Base-by-base conservation (phyloP, 2,797 vertebrate species). In the Cyprinodon diabolis region DNA sequence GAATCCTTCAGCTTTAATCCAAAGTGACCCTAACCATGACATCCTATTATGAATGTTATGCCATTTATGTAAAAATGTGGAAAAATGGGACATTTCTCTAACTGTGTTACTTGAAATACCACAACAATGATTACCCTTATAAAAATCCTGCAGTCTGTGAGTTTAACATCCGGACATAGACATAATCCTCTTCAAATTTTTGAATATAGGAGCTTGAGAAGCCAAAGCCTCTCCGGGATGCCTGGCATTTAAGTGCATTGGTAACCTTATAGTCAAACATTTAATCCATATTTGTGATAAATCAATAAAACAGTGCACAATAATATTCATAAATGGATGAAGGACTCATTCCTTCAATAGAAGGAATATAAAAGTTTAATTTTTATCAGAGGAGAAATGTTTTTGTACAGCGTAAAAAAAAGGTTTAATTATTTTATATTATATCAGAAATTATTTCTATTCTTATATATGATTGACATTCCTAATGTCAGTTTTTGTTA, bases 11-110 rank as follows among this genome's bases (percentile, higher is more conserved):
- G 48, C 57, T 68, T 45, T 89, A 89, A 90, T 92, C 88, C 91
- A 92, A 91, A 90, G 89, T 92, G 89, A 91, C 89, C 91, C 83
- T 4, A 74, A 72, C 89, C 88, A 88, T 93, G 89, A 91, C 91
- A 93, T 93, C 89, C 89, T 82, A 79, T 94, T 91, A 92, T 69
- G 84, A 74, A 90, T 83, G 74, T 89, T 90, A 84, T 87, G 82
- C 83, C 87, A 81, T 90, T 89, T 84, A 90, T 90, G 81, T 72
- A 82, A 87, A 91, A 90, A 88, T 62, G 62, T 78, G 62, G 76
- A 84, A 79, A 89, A 91, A 91, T 89, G 66, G 87, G 84, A 78
- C 81, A 84, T 90, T 90, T 89, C 83, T 88, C 66, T 90, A 88
- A 92, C 84, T 80, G 54, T 86, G 86, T 91, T 89, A 89, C 86